Evolutionary conservation across 2,797 vertebrate genomes (phyloP), one percentile per base, ranked within the genome.

Genomic region (Sebastes trivittatus): DNA sequence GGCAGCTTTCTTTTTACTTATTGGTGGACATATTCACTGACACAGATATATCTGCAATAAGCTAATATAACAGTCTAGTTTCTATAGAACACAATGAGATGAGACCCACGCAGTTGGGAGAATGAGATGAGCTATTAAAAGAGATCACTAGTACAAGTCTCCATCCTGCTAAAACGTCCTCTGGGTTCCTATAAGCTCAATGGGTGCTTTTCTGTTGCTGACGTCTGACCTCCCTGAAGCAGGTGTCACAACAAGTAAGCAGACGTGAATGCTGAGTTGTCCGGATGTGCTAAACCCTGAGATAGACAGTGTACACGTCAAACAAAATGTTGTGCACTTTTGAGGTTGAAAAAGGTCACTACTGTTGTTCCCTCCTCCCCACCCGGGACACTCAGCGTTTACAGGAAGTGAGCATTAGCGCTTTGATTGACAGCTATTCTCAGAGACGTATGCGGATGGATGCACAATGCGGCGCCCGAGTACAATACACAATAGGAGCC

Each of bases 351-450:
- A 71, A 72, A 82, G 63, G 66, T 79, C 72, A 56, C 32, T 49
- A 14, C 32, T 77, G 70, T 77, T 69, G 42, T 78, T 30, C 29
- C 9, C 23, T 58, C 10, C 52, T 54, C 27, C 32, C 29, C 25
- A 29, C 13, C 42, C 3, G 2, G 70, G 30, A 22, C 58, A 68
- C 20, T 66, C 20, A 23, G 32, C 58, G 54, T 65, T 61, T 42
- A 75, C 65, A 71, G 79, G 63, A 73, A 77, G 65, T 49, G 22
- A 55, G 67, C 69, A 46, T 87, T 81, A 82, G 56, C 63, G 68
- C 74, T 80, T 62, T 82, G 81, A 86, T 7, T 75, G 83, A 80
- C 78, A 77, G 61, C 54, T 62, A 46, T 18, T 69, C n/a, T 76
- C 61, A 49, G 55, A 75, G 64, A 76, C 7, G 62, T 34, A 77